A percentile compares a stretch with the other conserved stretches of the same genome.
Conservation (phyloP, 2,888 invertebrate genomes). For the Nomada ferruginata region DNA sequence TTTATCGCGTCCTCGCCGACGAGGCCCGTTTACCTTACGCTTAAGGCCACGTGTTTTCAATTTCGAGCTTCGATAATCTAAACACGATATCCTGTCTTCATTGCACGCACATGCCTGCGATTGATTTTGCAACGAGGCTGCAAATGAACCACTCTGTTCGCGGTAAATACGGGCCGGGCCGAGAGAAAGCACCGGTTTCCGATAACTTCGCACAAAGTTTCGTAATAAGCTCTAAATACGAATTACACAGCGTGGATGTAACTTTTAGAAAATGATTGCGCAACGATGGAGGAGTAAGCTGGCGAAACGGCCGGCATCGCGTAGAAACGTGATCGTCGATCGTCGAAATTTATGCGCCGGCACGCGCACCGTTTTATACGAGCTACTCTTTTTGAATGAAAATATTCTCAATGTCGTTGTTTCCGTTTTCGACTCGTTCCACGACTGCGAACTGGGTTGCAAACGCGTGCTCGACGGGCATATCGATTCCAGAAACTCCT, state of each 20-base stretch:
- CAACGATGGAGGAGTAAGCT: not conserved
- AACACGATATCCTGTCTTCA: constrained; percentile 59
- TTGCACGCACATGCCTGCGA: constrained; percentile 49
- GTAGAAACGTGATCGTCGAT: not conserved
- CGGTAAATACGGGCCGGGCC: constrained; percentile 29
- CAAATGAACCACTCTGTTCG: constrained; percentile 25
- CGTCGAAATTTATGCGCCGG: constrained; percentile 34
- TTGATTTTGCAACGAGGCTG: constrained; percentile 54
- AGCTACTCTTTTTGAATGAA: constrained; percentile 41
- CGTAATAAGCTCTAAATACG: constrained; percentile 19
- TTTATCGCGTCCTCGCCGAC: constrained; percentile 25
- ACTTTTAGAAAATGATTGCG: not conserved
- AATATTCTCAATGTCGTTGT: constrained; percentile 45
- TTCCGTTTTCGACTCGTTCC: constrained; percentile 35
- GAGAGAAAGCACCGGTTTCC: constrained; percentile 9
- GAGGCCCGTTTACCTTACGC: constrained; percentile 47
- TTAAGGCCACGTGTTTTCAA: constrained; percentile 68
- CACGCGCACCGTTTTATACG: constrained; percentile 39
- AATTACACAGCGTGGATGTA: not conserved
- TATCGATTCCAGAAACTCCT: constrained; percentile 16
- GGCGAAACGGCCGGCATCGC: not conserved
- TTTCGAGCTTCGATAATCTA: constrained; percentile 64
- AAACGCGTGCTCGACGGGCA: not conserved
- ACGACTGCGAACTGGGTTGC: constrained; percentile 25
- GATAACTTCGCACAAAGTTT: constrained; percentile 27